Base-by-base conservation (phyloP, 2,888 invertebrate genomes). In the Gari tellinella region DNA sequence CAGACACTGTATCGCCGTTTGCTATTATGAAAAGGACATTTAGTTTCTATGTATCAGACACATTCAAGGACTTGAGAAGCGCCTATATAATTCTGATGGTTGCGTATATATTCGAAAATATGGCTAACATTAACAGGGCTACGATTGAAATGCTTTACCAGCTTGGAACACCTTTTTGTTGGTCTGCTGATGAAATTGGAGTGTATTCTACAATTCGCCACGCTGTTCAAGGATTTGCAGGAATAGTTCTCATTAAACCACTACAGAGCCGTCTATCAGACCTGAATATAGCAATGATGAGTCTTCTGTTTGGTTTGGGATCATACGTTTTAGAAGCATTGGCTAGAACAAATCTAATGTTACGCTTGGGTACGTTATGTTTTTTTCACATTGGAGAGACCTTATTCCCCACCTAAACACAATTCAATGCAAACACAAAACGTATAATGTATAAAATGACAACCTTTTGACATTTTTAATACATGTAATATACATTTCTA, bases 81-180 rank as follows among this genome's bases (percentile, higher is more conserved):
- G 62, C 62, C 10, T 72, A 72, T 46, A 17, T 66, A 15, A n/a
- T 72, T 23, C 51, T 72, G n/a, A 40, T 72, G 14, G 21, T 38
- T 45, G 53, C 55, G 19, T 72, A 58, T 58, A 55, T 67, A 19
- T 53, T 64, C 23, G 40, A 40, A 19, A 57, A 57, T 37, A 25
- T 53, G 15, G 40, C 38, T 12, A 56, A 21, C 38, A 8, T 38
- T 2, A 51, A 58, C 38, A 52, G 53, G 2, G 14, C 37, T 38
- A 31, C 45, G 53, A 70, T 61, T 40, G 67, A 56, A 62, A 75
- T 72, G 26, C 38, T 81, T 26, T 81, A 72, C 49, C 66, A 66
- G 45, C 49, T 81, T 12, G 78, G 75, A 15, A 45, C 57, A 48
- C 81, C 81, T 19, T 72, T 81, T 38, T 81, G 81, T 40, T 81